A percentile compares a stretch with the other conserved stretches of the same genome.
phyloP scores from a whole-genome alignment of 2,888 invertebrate species.

The Euzetes globulus region DNA sequence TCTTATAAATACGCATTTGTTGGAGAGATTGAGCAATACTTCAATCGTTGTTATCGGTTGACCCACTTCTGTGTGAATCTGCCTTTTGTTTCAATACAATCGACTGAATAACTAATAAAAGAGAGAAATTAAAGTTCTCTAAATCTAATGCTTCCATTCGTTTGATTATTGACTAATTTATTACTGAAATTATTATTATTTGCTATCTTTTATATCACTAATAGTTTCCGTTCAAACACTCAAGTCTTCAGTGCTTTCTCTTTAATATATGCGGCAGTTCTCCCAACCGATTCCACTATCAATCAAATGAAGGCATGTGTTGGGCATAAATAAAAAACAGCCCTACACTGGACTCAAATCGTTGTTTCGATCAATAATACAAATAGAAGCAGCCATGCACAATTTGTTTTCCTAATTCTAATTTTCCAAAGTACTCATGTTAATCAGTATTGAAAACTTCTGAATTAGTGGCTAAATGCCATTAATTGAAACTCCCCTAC shows the following conservation, averaged over 20 bases:
- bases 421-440: no score
- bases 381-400: no score
- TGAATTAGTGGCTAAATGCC: no score
- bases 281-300: no score
- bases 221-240: not conserved
- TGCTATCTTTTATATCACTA: not conserved
- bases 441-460: no score
- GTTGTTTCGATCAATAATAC: no score
- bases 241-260: not conserved
- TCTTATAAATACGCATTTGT: not conserved
- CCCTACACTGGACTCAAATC: no score
- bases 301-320: no score
- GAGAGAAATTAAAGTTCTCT: not conserved
- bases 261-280: not conserved
- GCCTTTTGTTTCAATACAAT: conserved; percentile 23
- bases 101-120: not conserved
- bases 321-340: no score
- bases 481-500: no score
- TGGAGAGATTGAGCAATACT: not conserved
- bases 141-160: no score
- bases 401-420: no score
- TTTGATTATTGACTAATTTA: not conserved
- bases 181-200: not conserved
- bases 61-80: conserved; percentile 27
- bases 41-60: not conserved